Evolutionary conservation across 2,113 vertebrate species (phyloP), one percentile per base, ranked within the genome.

Genomic region (Anser brachyrhynchus): DNA sequence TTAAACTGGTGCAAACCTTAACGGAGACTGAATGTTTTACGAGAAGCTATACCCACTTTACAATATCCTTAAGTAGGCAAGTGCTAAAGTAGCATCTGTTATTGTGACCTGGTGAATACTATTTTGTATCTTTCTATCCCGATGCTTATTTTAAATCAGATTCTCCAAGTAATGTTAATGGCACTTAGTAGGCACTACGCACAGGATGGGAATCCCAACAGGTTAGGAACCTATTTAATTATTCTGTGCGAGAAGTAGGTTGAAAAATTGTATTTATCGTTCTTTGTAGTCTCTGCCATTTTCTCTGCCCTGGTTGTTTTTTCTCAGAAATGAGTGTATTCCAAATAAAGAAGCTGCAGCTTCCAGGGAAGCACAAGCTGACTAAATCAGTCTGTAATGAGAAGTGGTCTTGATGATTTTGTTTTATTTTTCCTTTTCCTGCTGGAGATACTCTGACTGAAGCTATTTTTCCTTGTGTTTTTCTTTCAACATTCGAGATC

Each of bases 141-240:
- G 12, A 65, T 58, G 35, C 54, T 87, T 83, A 57, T 57, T 95
- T 85, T 80, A 80, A 93, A 73, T 73, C n/a, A 33, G 7, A 57
- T 81, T 9, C 11, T 91, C 49, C 67, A 46, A 4, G 3, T 78
- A 65, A 65, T 64, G 33, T 52, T 86, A 66, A 26, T 44, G 51
- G 35, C 65, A 28, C 13, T 92, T 95, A 35, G 39, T 65, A 67
- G 79, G 33, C 18, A 39, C 83, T 78, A 20, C 78, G 76, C n/a
- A 57, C 52, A 57, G 33, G 20, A 29, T 5, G 89, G 62, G 70
- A 87, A 71, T 91, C 90, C 64, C 79, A 58, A 2, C 29, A 81
- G 72, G 52, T 72, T 90, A 92, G 52, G 84, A 94, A 82, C 62
- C 58, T 79, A 58, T 83, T 90, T 95, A 92, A 89, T 91, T 75